Base-by-base conservation (phyloP, 2,888 invertebrate genomes). In the Folsomia candida region DNA sequence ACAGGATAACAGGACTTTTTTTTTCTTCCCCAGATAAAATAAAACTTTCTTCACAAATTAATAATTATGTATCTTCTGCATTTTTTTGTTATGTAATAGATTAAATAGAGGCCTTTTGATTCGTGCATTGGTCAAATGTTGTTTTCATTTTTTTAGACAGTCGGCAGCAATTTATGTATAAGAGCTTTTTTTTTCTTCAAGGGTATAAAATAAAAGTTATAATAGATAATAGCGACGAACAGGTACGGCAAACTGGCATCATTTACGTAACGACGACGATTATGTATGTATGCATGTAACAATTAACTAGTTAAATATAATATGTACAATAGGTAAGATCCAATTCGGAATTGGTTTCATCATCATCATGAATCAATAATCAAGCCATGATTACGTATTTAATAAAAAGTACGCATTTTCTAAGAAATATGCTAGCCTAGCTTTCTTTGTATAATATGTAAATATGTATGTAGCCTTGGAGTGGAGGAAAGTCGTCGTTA, bases 111-210 rank as follows among this genome's bases (percentile, higher is more conserved):
- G 54, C 54, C 54, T 54, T 54, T 54, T 54, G 54, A 54, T 54
- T 54, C 54, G 54, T 54, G 11, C 54, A 54, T 54, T 54, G 54
- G 54, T 54, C 54, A 54, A 54, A 54, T 54, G 22, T 54, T 54
- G 37, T 37, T 37, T 37, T 37, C 37, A 37, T 37, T 37, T 37
- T 37, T n/a, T n/a, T n/a, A n/a, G 14, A 37, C 37, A 37, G 37
- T 37, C 37, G 14, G 4, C 37, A 37, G 37, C 37, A 37, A 37
- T 37, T 37, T 37, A n/a, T n/a, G n/a, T n/a, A 37, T 37, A 37
- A 37, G 4, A 37, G 37, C 37, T 37, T 37, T 14, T n/a, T n/a
- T n/a, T n/a, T n/a, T n/a, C n/a, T n/a, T n/a, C n/a, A n/a, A n/a
- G 37, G 37, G 37, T 37, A 37, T 14, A 37, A 37, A 37, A 37